Percentiles rank a stretch among this genome's conserved stretches.
These are phyloP conservation scores for Pseudopipra pipra DNA, from an alignment of 2,113 vertebrate species.

Conservation along the genomic window DNA sequence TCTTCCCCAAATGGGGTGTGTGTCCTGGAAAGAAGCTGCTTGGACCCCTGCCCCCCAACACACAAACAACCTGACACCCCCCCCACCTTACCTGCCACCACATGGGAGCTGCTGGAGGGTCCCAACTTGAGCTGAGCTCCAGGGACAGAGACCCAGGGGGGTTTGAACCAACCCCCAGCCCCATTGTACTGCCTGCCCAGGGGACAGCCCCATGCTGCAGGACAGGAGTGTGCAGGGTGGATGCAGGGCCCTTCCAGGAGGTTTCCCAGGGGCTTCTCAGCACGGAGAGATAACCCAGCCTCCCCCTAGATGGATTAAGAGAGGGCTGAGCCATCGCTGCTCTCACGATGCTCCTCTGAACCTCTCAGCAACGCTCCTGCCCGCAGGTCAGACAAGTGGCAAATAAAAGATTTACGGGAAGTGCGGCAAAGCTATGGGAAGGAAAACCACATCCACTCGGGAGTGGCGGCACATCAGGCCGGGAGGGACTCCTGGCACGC, in stretches of 20 bases:
- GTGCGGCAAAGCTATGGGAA: constrained; percentile 12
- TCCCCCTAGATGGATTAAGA: not conserved
- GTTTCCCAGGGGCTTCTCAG: not conserved
- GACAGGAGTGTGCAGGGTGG: not conserved
- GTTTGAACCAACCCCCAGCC: not conserved
- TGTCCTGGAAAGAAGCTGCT: not conserved
- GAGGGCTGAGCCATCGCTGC: not conserved
- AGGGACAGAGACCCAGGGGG: no score
- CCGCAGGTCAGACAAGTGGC: constrained; percentile 36
- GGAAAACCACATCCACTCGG: constrained; percentile 2
- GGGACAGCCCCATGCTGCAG: not conserved
- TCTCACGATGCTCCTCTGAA: not conserved
- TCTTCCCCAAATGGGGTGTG: not conserved
- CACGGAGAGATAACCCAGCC: not conserved
- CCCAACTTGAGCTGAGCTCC: not conserved
- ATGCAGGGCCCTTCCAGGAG: not conserved
- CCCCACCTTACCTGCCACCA: not conserved
- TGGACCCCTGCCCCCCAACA: not conserved
- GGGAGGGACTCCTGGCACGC: not conserved
- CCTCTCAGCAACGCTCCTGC: constrained; percentile 22
- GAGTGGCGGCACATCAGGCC: not conserved
- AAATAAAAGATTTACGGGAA: constrained; percentile 45
- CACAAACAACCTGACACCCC: not conserved
- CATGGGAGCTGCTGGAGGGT: not conserved
- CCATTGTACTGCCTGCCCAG: not conserved